phyloP scores from a whole-genome alignment of 2,797 vertebrate genomes.

The Melanitta fusca region DNA sequence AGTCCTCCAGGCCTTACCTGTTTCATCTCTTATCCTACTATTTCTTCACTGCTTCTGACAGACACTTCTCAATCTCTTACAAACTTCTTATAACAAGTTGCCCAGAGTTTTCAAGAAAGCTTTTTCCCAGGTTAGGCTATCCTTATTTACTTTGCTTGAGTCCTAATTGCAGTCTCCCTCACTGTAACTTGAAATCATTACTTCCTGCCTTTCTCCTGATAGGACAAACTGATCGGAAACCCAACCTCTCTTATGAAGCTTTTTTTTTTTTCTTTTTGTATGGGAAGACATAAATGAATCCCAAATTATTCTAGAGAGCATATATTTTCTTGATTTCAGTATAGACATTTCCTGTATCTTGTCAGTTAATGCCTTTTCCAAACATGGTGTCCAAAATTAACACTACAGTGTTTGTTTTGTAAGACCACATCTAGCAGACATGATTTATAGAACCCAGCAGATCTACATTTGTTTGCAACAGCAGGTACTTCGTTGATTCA shows the following conservation, averaged over 20 bases:
- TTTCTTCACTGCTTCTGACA: neutral
- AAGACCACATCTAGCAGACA: neutral
- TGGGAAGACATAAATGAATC: neutral
- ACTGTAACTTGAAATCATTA: neutral
- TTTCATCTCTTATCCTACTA: neutral
- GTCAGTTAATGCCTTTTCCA: neutral
- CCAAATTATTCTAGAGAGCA: neutral
- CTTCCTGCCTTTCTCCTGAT: neutral
- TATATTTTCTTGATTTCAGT: neutral
- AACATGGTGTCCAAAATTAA: neutral
- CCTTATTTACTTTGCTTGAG: neutral
- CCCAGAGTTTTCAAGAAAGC: neutral
- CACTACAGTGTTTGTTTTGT: neutral
- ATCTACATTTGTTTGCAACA: neutral
- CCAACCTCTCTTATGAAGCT: neutral
- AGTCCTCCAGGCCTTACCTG: neutral
- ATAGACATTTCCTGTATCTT: neutral
- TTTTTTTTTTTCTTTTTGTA: neutral
- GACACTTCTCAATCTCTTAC: neutral
- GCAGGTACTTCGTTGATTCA: neutral
- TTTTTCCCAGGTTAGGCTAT: neutral
- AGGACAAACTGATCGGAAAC: neutral
- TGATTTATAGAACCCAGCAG: neutral
- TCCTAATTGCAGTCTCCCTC: neutral
- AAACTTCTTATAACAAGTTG: neutral